Conservation (phyloP, 2,888 invertebrate species). For the Nemapogon koenigi region DNA sequence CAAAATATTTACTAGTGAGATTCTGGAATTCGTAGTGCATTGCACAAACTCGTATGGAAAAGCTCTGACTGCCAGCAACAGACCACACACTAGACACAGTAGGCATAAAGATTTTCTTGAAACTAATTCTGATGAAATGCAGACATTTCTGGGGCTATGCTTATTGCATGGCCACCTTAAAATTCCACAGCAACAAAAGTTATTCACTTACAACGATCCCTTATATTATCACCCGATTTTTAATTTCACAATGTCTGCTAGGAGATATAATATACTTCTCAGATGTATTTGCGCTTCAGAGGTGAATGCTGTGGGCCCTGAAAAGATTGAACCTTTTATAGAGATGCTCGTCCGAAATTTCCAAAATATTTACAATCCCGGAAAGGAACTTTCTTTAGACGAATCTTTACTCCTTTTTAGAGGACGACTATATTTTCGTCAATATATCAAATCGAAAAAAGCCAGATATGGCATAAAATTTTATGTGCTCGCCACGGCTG, state of each 20-base stretch:
- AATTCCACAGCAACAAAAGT: slow-evolving; percentile 12
- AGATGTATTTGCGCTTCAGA: slow-evolving; percentile 19
- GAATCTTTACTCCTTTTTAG: slow-evolving; percentile 20
- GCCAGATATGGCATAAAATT: slow-evolving; percentile 23
- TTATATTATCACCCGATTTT: slow-evolving; percentile 20
- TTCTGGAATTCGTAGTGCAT: background rate
- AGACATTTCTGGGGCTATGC: slow-evolving; percentile 14
- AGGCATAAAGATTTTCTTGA: slow-evolving; percentile 8
- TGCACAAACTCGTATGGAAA: slow-evolving; percentile 1
- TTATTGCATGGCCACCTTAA: slow-evolving; percentile 12
- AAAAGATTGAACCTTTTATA: slow-evolving; percentile 18
- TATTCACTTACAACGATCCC: slow-evolving; percentile 16
- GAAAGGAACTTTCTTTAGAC: slow-evolving; percentile 19
- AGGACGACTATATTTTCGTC: slow-evolving; percentile 20
- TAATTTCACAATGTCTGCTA: slow-evolving; percentile 17
- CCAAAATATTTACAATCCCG: slow-evolving; percentile 17
- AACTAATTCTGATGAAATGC: slow-evolving; percentile 10
- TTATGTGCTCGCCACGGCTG: slow-evolving; percentile 20
- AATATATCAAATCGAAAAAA: slow-evolving; percentile 22
- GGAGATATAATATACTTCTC: slow-evolving; percentile 19
- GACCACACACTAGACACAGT: slow-evolving; percentile 12
- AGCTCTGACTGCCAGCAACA: slow-evolving; percentile 6
- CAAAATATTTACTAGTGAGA: background rate
- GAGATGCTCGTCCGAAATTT: slow-evolving; percentile 17
- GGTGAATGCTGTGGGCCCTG: slow-evolving; percentile 17